phyloP scores from a whole-genome alignment of 2,113 vertebrate genomes.

The Thryonomys swinderianus region DNA sequence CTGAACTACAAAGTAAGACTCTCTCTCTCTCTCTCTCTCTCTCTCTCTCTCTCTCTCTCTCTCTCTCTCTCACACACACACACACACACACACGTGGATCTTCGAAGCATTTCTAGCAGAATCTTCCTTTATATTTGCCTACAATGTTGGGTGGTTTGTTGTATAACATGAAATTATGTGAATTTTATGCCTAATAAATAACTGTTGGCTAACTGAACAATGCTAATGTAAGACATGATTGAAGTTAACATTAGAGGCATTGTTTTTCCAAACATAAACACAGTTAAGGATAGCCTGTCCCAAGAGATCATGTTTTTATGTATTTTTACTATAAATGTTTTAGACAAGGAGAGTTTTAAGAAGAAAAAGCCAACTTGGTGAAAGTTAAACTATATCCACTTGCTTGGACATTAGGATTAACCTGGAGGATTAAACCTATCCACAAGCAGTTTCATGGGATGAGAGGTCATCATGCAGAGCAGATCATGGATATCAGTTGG shows the following conservation, averaged over 20 bases:
- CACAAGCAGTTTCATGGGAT: background rate
- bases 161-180: background rate
- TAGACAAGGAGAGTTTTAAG: background rate
- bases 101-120: conserved; percentile 11
- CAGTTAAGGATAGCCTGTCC: background rate
- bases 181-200: conserved; percentile 14
- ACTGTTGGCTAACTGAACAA: background rate
- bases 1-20: too few relatives aligned
- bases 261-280: background rate
- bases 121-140: background rate
- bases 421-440: background rate
- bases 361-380: background rate
- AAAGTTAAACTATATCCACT: background rate
- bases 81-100: too few relatives aligned
- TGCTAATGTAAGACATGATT: background rate
- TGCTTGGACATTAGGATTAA: background rate
- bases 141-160: background rate
- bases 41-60: too few relatives aligned
- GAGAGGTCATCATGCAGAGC: background rate
- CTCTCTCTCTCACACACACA: too few relatives aligned
- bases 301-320: background rate
- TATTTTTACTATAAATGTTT: conserved; percentile 47
- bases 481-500: background rate
- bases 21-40: too few relatives aligned
- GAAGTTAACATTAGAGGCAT: background rate